Evolutionary conservation across 1,140 invertebrate species (phyloP), one percentile per base, ranked within the genome.

Genomic region (Hydropsyche tenuis): DNA sequence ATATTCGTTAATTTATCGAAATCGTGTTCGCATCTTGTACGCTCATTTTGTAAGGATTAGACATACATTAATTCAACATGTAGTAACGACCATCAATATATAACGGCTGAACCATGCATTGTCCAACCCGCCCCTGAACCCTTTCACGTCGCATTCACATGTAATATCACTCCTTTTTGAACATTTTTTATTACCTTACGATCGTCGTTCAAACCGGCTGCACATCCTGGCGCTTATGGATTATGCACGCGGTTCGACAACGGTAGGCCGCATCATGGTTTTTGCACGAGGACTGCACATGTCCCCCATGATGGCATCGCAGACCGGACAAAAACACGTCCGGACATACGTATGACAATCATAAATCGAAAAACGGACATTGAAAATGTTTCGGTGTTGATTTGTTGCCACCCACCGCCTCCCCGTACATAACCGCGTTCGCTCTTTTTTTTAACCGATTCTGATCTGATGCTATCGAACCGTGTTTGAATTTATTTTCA

Each of bases 401-500:
- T 69, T 69, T 69, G 66, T 69, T 69, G 23, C 66, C 22, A 51
- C 46, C 46, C 46, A 51, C 46, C 46, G 14, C 3, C 46, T 51
- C 18, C 14, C 46, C 46, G n/a, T 45, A 45, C 43, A n/a, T 45
- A n/a, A n/a, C n/a, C n/a, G n/a, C n/a, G 16, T 53, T 60, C 22
- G 53, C 6, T 60, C 16, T 23, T 9, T 23, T 11, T 60, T 27
- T 22, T 48, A 16, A 7, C 45, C 16, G 14, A 48, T 48, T 3
- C 45, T 7, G 45, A 48, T 48, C 14, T 14, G 45, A 48, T 48
- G 45, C 11, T 48, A 16, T 48, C 45, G 16, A 48, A 48, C 11
- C 16, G 16, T 48, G 14, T 48, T 62, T 25, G 14, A 25, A 48
- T 78, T 81, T 72, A 68, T 79, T 82, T 83, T 37, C 30, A 9